Evolutionary conservation across 2,797 vertebrate species (phyloP).

Genomic region (Australoheros facetus): DNA sequence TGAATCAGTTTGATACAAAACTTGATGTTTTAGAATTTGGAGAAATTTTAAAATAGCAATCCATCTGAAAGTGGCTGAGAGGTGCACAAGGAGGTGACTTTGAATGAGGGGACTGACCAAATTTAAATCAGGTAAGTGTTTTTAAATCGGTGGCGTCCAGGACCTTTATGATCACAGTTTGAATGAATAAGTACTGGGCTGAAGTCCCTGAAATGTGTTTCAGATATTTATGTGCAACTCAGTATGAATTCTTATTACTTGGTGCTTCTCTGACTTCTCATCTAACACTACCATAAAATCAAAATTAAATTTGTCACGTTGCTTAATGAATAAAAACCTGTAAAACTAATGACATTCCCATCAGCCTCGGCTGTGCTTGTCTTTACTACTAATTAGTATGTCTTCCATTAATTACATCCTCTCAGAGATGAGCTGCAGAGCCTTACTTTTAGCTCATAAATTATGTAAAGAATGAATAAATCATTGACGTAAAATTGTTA

Average conservation of each 20-base stretch:
- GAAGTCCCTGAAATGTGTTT: not conserved
- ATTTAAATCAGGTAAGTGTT: not conserved
- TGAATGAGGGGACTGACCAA: not conserved
- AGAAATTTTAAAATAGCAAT: not conserved
- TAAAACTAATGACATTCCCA: not conserved
- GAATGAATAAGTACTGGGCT: not conserved
- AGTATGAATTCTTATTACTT: not conserved
- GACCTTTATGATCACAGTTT: not conserved
- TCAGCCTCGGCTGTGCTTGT: not conserved
- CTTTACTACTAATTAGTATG: not conserved
- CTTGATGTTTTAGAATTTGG: not conserved
- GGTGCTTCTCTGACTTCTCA: not conserved
- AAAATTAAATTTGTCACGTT: not conserved
- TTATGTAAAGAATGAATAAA: not conserved
- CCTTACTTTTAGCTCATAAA: not conserved
- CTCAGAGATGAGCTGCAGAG: not conserved
- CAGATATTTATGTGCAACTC: not conserved
- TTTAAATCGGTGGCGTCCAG: too few species aligned
- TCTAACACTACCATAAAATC: not conserved
- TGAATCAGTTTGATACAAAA: too few species aligned
- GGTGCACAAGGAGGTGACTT: not conserved
- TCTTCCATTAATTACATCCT: slow-evolving; percentile 1
- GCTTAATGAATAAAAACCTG: not conserved
- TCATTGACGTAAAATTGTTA: not conserved
- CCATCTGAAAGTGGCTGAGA: not conserved